Percentiles rank a stretch among this genome's conserved stretches.
Conservation (phyloP, 35 echinoderm and acorn worm species). For the Hemicentrotus pulcherrimus region DNA sequence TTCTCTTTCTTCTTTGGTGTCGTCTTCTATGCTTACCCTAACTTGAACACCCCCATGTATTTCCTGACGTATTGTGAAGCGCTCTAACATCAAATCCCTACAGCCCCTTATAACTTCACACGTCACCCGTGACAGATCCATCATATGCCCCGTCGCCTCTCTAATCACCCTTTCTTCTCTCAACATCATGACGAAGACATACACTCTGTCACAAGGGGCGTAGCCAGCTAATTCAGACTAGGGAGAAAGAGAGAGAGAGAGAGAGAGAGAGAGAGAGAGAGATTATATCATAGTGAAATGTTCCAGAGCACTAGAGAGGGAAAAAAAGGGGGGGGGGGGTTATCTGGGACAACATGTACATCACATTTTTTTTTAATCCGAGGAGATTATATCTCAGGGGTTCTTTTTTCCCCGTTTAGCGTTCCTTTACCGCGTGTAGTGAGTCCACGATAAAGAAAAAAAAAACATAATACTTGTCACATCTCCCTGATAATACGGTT, state of each 20-base stretch:
- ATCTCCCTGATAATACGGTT: no score
- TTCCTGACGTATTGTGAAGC: neutral
- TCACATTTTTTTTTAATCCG: no score
- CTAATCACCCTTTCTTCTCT: conserved; percentile 11
- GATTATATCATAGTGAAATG: no score
- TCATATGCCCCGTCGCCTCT: conserved; percentile 6
- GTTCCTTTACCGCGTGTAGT: no score
- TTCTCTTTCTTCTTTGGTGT: neutral
- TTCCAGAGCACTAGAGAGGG: no score
- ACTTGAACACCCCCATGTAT: neutral
- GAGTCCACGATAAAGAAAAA: no score
- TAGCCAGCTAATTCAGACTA: neutral
- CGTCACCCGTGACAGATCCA: conserved; percentile 17
- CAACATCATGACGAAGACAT: neutral
- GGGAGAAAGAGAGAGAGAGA: neutral
- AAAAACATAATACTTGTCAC: no score
- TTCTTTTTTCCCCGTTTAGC: no score
- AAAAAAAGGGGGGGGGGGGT: no score
- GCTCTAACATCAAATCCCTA: neutral
- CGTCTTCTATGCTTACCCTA: neutral
- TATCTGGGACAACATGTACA: no score
- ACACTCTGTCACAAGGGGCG: neutral
- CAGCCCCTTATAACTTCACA: neutral
- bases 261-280: no score
- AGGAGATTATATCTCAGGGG: no score